Percentiles rank a stretch among this genome's conserved stretches.
These are phyloP conservation scores for Heterohyrax brucei DNA, from an alignment of 2,797 vertebrate genomes.

Conservation along the genomic window DNA sequence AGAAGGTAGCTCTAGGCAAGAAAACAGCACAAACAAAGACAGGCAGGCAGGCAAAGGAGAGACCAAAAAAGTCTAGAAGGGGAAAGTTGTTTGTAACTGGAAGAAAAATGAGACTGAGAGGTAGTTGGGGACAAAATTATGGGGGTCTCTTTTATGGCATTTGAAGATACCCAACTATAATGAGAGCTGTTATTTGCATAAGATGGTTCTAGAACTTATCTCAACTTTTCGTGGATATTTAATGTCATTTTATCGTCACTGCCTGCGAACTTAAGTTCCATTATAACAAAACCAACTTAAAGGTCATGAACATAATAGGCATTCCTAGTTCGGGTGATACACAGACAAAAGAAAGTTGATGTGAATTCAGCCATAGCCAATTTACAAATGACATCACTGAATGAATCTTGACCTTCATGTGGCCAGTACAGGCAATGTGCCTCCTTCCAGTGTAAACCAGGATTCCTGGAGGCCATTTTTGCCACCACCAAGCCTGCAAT, in stretches of 20 bases:
- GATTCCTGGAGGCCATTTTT: rapidly evolving
- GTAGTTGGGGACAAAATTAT: not conserved
- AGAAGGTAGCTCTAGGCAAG: not conserved
- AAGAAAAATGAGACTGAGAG: not conserved
- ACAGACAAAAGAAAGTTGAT: not conserved
- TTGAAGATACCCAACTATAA: not conserved
- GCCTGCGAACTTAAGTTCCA: not conserved
- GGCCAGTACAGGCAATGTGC: not conserved
- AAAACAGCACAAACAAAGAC: not conserved
- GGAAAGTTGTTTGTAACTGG: not conserved
- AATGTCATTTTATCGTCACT: not conserved
- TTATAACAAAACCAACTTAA: not conserved
- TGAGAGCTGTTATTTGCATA: not conserved
- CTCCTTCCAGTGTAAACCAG: not conserved
- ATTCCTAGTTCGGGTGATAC: not conserved
- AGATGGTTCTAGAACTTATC: not conserved
- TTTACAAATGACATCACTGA: too few relatives aligned
- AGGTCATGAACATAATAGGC: not conserved
- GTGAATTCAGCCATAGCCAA: not conserved
- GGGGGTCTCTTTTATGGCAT: not conserved
- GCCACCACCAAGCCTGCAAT: slow-evolving; percentile 77
- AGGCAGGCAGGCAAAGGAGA: not conserved
- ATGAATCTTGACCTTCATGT: not conserved
- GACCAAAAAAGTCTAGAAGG: not conserved
- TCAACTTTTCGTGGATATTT: not conserved